A percentile compares a stretch with the other conserved stretches of the same genome.
Evolutionary conservation across 2,888 invertebrate genomes (phyloP).

Genomic region (Trichopoda pennipes): DNA sequence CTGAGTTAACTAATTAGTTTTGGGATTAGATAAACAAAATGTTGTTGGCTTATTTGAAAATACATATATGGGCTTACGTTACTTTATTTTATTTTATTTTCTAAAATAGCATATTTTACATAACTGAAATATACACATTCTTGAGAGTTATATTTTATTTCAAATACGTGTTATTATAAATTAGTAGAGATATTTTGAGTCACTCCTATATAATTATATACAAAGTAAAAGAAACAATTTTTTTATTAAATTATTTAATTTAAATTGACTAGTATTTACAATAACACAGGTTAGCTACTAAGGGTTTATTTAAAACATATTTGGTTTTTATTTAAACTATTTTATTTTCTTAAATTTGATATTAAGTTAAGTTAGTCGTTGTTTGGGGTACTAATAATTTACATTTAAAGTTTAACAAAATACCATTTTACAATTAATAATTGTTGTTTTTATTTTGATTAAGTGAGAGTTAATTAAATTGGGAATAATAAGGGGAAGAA

Average conservation of each 20-base stretch:
- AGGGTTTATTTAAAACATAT: constrained; percentile 18
- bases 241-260: constrained; percentile 30
- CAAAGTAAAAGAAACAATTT: constrained; percentile 18
- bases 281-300: constrained; percentile 59
- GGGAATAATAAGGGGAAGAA: constrained; percentile 42
- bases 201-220: too few relatives aligned
- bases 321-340: constrained; percentile 7
- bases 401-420: constrained; percentile 46
- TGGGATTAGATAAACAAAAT: too few relatives aligned
- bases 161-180: constrained; percentile 40
- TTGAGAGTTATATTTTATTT: too few relatives aligned
- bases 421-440: constrained; percentile 41
- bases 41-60: too few relatives aligned
- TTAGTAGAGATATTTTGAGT: constrained; percentile 39
- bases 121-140: too few relatives aligned
- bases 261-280: constrained; percentile 58
- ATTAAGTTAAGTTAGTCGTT: constrained; percentile 51
- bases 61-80: too few relatives aligned
- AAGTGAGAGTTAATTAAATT: constrained; percentile 31
- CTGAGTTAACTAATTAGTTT: too few relatives aligned
- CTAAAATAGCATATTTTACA: too few relatives aligned
- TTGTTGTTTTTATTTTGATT: constrained; percentile 32
- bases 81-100: too few relatives aligned
- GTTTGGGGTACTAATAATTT: constrained; percentile 23
- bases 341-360: constrained; percentile 10